Conservation (phyloP, 1,140 invertebrate species). For the Diuraphis noxia region DNA sequence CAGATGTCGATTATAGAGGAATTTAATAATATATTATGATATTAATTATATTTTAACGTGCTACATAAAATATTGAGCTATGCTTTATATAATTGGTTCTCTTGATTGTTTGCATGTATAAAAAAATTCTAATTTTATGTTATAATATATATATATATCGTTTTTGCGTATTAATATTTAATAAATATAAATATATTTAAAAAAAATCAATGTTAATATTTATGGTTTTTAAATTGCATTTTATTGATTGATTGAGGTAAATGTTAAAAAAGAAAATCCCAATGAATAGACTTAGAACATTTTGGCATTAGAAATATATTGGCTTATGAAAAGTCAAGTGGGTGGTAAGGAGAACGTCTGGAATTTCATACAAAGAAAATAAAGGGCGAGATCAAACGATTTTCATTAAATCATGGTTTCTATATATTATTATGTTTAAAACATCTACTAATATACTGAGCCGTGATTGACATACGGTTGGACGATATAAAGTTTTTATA, state of each 20-base stretch:
- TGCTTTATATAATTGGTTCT: no score
- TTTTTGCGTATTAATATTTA: background rate
- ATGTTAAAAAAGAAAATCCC: background rate
- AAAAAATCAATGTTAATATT: background rate
- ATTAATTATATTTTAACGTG: no score
- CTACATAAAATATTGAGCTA: no score
- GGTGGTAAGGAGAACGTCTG: background rate
- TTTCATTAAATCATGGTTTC: background rate
- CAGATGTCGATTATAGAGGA: no score
- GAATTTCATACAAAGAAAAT: background rate
- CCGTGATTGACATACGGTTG: background rate
- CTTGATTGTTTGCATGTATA: no score
- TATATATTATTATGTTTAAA: background rate
- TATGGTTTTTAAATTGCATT: slow-evolving; percentile 15
- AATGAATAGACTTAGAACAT: background rate
- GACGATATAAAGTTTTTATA: background rate
- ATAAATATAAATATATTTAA: background rate
- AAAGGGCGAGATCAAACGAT: background rate
- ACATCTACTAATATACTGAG: background rate
- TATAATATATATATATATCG: background rate
- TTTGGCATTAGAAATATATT: background rate
- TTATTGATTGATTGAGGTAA: background rate
- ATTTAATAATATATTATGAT: no score
- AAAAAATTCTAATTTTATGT: no score
- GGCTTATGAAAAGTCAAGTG: background rate